phyloP scores from a whole-genome alignment of 2,888 invertebrate species.

The Cheilosia impressa region DNA sequence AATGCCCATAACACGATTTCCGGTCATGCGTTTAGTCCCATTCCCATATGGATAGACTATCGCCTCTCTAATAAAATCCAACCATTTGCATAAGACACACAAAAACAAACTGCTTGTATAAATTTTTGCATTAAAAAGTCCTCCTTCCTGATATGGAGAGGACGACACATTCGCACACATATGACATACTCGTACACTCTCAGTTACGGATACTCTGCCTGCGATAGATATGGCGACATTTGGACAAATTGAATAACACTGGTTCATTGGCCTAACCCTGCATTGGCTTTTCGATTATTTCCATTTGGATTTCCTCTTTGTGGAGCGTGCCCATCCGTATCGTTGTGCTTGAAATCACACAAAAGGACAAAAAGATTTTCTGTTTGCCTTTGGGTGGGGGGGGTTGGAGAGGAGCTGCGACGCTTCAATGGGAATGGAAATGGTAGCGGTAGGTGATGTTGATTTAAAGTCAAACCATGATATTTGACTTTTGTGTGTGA shows the following conservation, averaged over 20 bases:
- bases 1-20: constrained; percentile 18
- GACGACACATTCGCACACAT: constrained; percentile 17
- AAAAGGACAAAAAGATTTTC: constrained; percentile 66
- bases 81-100: constrained; percentile 57
- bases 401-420: constrained; percentile 8
- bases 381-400: constrained; percentile 44
- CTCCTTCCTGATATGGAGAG: constrained; percentile 17
- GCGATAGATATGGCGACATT: constrained; percentile 59
- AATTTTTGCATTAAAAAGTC: constrained; percentile 32
- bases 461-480: constrained; percentile 63
- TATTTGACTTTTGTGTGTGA: constrained; percentile 56
- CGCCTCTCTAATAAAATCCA: constrained; percentile 50
- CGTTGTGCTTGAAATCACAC: constrained; percentile 65
- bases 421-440: background rate
- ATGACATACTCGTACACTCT: constrained; percentile 2
- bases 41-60: constrained; percentile 4
- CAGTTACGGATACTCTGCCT: constrained; percentile 1
- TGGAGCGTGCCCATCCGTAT: constrained; percentile 62
- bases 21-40: constrained; percentile 47
- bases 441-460: constrained; percentile 7
- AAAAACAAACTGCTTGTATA: constrained; percentile 45
- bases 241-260: constrained; percentile 70
- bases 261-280: constrained; percentile 71
- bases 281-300: constrained; percentile 73
- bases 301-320: constrained; percentile 55